Evolutionary conservation across 1,140 invertebrate genomes (phyloP).

Genomic region (Nephila pilipes): DNA sequence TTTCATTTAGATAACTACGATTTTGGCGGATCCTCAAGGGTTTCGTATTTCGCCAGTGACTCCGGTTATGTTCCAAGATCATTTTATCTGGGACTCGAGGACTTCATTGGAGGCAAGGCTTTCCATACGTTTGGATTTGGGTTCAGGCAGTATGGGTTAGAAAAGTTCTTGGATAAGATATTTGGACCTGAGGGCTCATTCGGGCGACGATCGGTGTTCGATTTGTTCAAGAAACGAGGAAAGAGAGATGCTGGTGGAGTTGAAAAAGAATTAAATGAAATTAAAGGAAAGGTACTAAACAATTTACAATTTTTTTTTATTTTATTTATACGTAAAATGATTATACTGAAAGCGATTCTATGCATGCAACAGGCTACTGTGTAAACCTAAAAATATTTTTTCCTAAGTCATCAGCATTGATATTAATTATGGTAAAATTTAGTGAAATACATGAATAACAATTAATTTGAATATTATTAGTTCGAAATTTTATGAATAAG

Average conservation of each 20-base stretch:
- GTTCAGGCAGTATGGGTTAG: constrained; percentile 66
- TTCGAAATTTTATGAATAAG: too few relatives aligned
- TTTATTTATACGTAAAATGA: too few relatives aligned
- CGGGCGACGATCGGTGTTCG: constrained; percentile 69
- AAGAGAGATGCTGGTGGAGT: constrained; percentile 60
- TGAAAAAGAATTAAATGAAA: constrained; percentile 75
- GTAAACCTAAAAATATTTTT: too few relatives aligned
- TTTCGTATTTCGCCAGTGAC: constrained; percentile 76
- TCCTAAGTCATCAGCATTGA: too few relatives aligned
- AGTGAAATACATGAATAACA: background rate
- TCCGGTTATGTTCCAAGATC: constrained; percentile 71
- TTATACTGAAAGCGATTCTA: too few relatives aligned
- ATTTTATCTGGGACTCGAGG: constrained; percentile 67
- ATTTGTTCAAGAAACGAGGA: constrained; percentile 67
- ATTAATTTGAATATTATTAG: background rate
- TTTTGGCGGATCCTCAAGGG: constrained; percentile 74
- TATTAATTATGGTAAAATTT: too few relatives aligned
- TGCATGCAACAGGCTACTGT: too few relatives aligned
- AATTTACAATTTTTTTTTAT: too few relatives aligned
- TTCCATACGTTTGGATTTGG: constrained; percentile 61
- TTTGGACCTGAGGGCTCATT: constrained; percentile 73
- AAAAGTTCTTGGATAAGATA: constrained; percentile 74
- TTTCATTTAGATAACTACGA: constrained; percentile 74
- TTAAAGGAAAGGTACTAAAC: constrained; percentile 67
- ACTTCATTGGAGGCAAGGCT: constrained; percentile 68